Evolutionary conservation across 2,888 invertebrate genomes (phyloP), one percentile per base, ranked within the genome.

Genomic region (Vannuccia rotundouncinata): DNA sequence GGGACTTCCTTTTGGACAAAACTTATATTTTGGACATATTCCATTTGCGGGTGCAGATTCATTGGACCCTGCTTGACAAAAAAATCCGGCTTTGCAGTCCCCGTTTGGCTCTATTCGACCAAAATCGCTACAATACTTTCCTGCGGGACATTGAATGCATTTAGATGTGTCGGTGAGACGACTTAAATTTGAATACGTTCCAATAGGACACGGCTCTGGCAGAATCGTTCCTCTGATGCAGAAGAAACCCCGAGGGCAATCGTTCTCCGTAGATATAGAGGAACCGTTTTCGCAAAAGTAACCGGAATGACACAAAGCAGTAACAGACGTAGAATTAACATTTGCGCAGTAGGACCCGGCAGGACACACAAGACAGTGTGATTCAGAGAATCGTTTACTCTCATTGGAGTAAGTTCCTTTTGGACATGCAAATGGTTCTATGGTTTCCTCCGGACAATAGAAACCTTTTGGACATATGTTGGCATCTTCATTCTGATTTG

Each of bases 281-380:
- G 75, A 75, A n/a, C 75, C 75, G 22, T 75, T 75, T 17, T 1
- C 27, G 22, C 75, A 75, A n/a, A 29, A 75, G 29, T 75, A 22
- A 59, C 80, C 80, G 29, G 29, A 2, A 45, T 29, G 10, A 29
- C 81, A 79, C 81, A 80, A 78, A 84, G 84, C 85, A 78, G 84
- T 82, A 0, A 85, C 84, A 0, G 82, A 81, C 0, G 85, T 85
- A n/a, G 85, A 81, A 82, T 85, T 85, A 81, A 85, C 84, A 31
- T 83, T 81, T 13, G 83, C 84, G 81, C 86, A 86, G 79, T 83
- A 85, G 29, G 84, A 83, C 28, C 86, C 86, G 66, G 82, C 84
- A 22, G 84, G 84, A 82, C 87, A 87, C 0, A 86, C 85, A 17
- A 85, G 82, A 83, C 87, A 87, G 79, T 86, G 82, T 27, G 74